A percentile compares a stretch with the other conserved stretches of the same genome.
These are phyloP conservation scores for Iguana delicatissima DNA, from an alignment of 2,797 vertebrate species.

Conservation along the genomic window DNA sequence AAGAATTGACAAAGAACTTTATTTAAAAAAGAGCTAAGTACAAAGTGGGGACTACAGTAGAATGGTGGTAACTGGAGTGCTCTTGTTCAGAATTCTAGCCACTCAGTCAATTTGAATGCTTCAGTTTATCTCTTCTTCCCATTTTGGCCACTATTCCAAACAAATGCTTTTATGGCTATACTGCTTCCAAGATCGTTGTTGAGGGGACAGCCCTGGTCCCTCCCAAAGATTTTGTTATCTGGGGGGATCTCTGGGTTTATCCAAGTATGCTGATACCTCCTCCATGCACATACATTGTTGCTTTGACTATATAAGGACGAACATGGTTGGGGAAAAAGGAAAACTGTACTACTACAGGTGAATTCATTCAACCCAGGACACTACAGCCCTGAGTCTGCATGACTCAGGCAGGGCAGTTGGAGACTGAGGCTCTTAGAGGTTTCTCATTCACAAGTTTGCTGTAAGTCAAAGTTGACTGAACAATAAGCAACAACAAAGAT, in stretches of 20 bases:
- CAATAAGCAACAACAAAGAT: not conserved
- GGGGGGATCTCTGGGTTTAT: not conserved
- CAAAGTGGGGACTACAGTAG: too few relatives aligned
- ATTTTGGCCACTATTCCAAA: not conserved
- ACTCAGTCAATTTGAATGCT: not conserved
- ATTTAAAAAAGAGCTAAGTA: not conserved
- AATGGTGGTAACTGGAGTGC: not conserved
- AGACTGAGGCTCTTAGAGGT: too few relatives aligned
- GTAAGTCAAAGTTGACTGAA: too few relatives aligned
- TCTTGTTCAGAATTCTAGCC: not conserved
- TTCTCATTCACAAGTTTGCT: too few relatives aligned
- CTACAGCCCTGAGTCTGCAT: too few relatives aligned
- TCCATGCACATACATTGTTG: not conserved
- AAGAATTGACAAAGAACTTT: constrained; percentile 2
- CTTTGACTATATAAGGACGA: not conserved
- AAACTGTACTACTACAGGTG: too few relatives aligned
- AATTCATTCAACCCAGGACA: too few relatives aligned
- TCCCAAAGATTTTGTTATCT: too few relatives aligned
- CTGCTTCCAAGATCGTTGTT: not conserved
- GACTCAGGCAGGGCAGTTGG: too few relatives aligned
- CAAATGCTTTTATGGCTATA: not conserved
- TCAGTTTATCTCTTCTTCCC: not conserved
- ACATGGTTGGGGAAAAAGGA: not conserved
- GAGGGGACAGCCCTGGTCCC: not conserved
- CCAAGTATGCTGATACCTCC: not conserved